A percentile compares a stretch with the other conserved stretches of the same genome.
Conservation (phyloP, 1,140 invertebrate species). For the Drosophila kepulauana region DNA sequence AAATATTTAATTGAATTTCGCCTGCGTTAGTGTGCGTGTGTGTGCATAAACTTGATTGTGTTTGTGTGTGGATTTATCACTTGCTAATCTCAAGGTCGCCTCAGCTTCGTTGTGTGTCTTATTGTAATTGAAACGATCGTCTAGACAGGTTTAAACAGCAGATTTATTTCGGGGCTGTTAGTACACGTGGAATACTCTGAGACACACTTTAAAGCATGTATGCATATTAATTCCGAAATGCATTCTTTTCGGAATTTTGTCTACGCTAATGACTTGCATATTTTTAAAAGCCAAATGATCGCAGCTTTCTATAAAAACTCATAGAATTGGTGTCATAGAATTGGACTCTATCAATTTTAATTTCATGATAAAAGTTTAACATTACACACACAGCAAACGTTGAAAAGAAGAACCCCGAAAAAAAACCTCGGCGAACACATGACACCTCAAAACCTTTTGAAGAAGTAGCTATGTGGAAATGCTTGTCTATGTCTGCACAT, state of each 20-base stretch:
- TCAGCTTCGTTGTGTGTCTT: constrained; percentile 12
- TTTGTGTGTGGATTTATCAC: constrained; percentile 66
- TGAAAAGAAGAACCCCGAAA: constrained; percentile 55
- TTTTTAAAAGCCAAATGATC: not conserved
- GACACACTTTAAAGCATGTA: not conserved
- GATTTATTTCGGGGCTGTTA: constrained; percentile 27
- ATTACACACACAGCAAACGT: constrained; percentile 57
- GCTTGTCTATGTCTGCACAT: constrained; percentile 8
- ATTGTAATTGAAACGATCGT: constrained; percentile 45
- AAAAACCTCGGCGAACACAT: constrained; percentile 61
- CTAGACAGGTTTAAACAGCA: constrained; percentile 47
- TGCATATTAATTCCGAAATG: constrained; percentile 3
- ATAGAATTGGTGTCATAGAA: constrained; percentile 1
- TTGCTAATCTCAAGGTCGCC: constrained; percentile 68
- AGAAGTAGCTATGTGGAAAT: constrained; percentile 47
- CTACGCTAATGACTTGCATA: constrained; percentile 33
- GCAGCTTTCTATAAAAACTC: constrained; percentile 14
- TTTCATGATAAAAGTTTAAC: constrained; percentile 73
- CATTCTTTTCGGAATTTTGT: not conserved
- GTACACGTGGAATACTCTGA: constrained; percentile 22
- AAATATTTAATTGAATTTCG: constrained; percentile 57
- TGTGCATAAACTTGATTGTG: constrained; percentile 35
- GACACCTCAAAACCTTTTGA: constrained; percentile 66
- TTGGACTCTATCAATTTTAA: constrained; percentile 71
- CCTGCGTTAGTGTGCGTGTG: constrained; percentile 6